Conservation (phyloP, 2,113 vertebrate genomes). For the Penelope pileata region DNA sequence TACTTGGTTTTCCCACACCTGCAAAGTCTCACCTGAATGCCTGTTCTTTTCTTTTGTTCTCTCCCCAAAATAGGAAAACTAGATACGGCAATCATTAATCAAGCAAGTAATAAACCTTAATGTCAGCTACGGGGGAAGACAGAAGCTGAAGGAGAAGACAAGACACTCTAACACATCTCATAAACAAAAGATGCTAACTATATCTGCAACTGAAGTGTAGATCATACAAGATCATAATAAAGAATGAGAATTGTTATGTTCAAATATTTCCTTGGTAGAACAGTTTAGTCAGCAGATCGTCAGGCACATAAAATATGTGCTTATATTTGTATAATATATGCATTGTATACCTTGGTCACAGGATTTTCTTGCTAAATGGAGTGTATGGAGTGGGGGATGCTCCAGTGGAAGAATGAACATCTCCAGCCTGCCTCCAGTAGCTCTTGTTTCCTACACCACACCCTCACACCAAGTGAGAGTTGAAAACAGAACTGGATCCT, state of each 20-base stretch:
- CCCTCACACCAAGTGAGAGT: not conserved
- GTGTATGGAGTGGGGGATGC: not conserved
- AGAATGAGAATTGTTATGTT: not conserved
- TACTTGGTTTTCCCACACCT: not conserved
- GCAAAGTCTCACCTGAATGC: not conserved
- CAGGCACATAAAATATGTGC: not conserved
- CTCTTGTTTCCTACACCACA: not conserved
- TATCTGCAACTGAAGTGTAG: not conserved
- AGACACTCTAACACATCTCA: not conserved
- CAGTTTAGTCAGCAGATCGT: not conserved
- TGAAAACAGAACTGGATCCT: not conserved
- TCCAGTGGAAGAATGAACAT: not conserved
- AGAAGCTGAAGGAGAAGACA: not conserved
- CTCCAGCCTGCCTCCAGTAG: not conserved
- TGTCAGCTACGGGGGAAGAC: not conserved
- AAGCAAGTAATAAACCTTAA: not conserved
- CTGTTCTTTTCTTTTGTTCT: not conserved
- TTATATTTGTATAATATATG: too few relatives aligned
- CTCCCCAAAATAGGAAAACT: not conserved
- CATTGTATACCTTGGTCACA: not conserved
- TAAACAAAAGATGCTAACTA: not conserved
- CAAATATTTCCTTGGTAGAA: not conserved
- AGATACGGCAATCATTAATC: not conserved
- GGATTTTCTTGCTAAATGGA: not conserved
- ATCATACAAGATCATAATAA: not conserved